Evolutionary conservation across 2,113 vertebrate species (phyloP).

Genomic region (Ascaphus truei): DNA sequence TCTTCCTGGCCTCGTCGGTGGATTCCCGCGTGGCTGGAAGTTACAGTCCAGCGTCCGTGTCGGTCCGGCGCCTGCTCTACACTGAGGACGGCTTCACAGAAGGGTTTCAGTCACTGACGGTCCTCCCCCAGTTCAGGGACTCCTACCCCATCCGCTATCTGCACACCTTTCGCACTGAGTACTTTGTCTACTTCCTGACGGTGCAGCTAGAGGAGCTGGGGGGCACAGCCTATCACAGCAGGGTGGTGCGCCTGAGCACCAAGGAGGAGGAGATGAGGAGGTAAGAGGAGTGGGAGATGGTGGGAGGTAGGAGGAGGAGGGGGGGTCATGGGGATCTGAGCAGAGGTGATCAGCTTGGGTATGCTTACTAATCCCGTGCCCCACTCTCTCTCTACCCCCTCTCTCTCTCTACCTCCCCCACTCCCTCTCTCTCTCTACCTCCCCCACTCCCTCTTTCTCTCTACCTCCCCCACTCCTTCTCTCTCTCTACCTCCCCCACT

Average conservation of each 20-base stretch:
- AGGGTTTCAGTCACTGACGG: slow-evolving; percentile 69
- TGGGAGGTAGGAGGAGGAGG: no score
- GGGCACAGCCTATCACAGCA: slow-evolving; percentile 62
- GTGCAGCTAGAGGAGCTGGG: slow-evolving; percentile 71
- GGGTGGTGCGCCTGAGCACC: slow-evolving; percentile 70
- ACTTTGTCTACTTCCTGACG: slow-evolving; percentile 83
- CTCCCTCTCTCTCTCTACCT: background rate
- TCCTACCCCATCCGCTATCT: slow-evolving; percentile 79
- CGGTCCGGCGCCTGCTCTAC: slow-evolving; percentile 74
- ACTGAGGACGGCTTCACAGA: slow-evolving; percentile 75
- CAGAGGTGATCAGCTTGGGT: no score
- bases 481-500: no score
- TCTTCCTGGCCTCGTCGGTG: slow-evolving; percentile 81
- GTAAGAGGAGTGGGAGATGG: background rate
- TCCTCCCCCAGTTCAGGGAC: slow-evolving; percentile 63
- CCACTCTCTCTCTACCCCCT: no score
- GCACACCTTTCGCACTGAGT: slow-evolving; percentile 71
- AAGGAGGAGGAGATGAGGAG: slow-evolving; percentile 60
- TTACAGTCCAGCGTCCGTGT: slow-evolving; percentile 81
- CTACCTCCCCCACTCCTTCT: background rate
- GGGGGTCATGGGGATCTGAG: no score
- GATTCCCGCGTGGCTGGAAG: slow-evolving; percentile 64
- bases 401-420: no score
- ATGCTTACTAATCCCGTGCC: no score
- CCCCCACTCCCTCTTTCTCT: background rate